Base-by-base conservation (phyloP, 2,888 invertebrate species). In the Pimpla rufipes region DNA sequence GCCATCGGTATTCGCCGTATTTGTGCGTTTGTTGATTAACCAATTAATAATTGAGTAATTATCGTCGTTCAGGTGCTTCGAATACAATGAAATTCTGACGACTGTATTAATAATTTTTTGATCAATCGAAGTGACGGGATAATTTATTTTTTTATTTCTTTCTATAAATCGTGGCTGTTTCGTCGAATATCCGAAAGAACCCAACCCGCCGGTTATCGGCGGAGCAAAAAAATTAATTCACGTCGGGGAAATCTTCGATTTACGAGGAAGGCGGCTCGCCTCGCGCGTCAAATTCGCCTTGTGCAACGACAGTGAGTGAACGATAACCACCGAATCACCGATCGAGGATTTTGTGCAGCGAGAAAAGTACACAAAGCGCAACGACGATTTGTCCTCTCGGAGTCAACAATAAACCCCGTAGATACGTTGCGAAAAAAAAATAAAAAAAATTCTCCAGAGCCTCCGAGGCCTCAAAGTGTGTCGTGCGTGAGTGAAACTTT, bases 221-320 rank as follows among this genome's bases (percentile, higher is more conserved):
- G 13, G 11, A 11, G 10, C 2, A 29, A 11, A 1, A 23, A 21
- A 2, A 2, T 10, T 23, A n/a, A n/a, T 11, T 55, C 10, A 11
- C 59, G 8, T 16, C 16, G 35, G 7, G 16, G n/a, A 59, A 59
- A 59, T 29, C 29, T 55, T 57, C 7, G 16, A 52, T 52, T 52
- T 52, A 8, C 18, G 47, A 47, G n/a, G 47, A 16, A 47, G n/a
- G 5, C n/a, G n/a, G n/a, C n/a, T n/a, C 13, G 47, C 5, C n/a
- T 47, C 21, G 16, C 50, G 8, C 10, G 50, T 52, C 35, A n/a
- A 59, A n/a, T 59, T n/a, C 42, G 23, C 64, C 23, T 45, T 40
- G 52, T 68, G 74, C 45, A 50, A 66, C 52, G 67, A 62, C 74
- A 55, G 40, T 68, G 79, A 74, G 47, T 52, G 45, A 64, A 23